A percentile compares a stretch with the other conserved stretches of the same genome.
Conservation (phyloP, 1,140 invertebrate species). For the Diabrotica undecimpunctata region DNA sequence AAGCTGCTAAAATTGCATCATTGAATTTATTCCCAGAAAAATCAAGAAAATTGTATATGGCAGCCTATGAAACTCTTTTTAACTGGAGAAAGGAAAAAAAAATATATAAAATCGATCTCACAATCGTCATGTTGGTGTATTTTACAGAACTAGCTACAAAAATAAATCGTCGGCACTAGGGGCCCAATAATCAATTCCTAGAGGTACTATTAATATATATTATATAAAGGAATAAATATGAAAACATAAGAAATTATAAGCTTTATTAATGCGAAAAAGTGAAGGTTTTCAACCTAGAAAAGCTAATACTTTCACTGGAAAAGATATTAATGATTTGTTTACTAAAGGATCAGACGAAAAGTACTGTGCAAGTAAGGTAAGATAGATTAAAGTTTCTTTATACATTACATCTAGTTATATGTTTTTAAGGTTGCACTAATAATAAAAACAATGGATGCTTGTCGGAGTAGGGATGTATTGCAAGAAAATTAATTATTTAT, state of each 20-base stretch:
- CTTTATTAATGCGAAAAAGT: no score
- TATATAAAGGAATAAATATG: no score
- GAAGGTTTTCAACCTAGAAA: constrained; percentile 30
- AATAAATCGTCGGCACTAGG: no score
- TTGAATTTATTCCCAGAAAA: constrained; percentile 38
- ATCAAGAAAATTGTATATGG: constrained; percentile 20
- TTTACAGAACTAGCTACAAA: no score
- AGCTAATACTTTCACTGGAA: constrained; percentile 24
- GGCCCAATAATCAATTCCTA: no score
- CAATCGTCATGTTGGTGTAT: constrained; percentile 37
- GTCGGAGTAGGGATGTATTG: constrained; percentile 18
- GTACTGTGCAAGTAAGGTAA: constrained; percentile 31
- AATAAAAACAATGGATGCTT: no score
- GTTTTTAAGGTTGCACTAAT: no score
- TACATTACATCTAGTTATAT: constrained; percentile 24
- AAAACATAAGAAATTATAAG: no score
- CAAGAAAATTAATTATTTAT: constrained; percentile 15
- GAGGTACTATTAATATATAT: no score
- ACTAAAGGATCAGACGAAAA: constrained; percentile 27
- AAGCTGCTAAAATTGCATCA: constrained; percentile 34
- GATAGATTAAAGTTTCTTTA: constrained; percentile 4
- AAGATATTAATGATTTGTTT: constrained; percentile 29
- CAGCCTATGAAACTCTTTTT: constrained; percentile 15
- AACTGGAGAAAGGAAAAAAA: constrained; percentile 20
- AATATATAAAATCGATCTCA: constrained; percentile 29